Conservation (phyloP, 2,113 vertebrate species). For the Polypterus senegalus region DNA sequence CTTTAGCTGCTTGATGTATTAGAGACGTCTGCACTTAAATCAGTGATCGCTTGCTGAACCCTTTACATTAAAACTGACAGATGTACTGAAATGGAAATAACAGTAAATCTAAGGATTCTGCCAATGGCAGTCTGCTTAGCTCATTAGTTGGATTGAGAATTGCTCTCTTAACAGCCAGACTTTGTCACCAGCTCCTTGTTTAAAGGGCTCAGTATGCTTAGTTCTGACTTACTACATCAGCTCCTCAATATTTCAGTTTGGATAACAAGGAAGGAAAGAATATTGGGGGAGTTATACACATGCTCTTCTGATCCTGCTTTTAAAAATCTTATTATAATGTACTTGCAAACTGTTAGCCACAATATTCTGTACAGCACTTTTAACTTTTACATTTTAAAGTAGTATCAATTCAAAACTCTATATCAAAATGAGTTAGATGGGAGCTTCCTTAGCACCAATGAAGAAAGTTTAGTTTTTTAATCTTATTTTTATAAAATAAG, state of each 20-base stretch:
- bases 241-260: conserved; percentile 32
- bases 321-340: too few relatives aligned
- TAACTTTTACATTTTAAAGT: too few relatives aligned
- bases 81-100: not conserved
- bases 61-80: not conserved
- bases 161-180: conserved; percentile 22
- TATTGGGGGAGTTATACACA: conserved; percentile 16
- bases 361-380: too few relatives aligned
- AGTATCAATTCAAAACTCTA: too few relatives aligned
- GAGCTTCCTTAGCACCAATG: too few relatives aligned
- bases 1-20: conserved; percentile 1
- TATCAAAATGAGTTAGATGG: too few relatives aligned
- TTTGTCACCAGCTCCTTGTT: conserved; percentile 32
- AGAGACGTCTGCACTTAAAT: not conserved
- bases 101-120: conserved; percentile 11
- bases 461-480: too few relatives aligned
- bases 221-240: conserved; percentile 35
- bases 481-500: too few relatives aligned
- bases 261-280: conserved; percentile 34
- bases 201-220: conserved; percentile 27
- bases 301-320: too few relatives aligned
- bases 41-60: not conserved
- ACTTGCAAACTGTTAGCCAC: too few relatives aligned
- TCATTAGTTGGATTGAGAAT: conserved; percentile 22
- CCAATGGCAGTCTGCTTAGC: conserved; percentile 31